Evolutionary conservation across 2,113 vertebrate species (phyloP), one percentile per base, ranked within the genome.

Genomic region (Coreoperca whiteheadi): DNA sequence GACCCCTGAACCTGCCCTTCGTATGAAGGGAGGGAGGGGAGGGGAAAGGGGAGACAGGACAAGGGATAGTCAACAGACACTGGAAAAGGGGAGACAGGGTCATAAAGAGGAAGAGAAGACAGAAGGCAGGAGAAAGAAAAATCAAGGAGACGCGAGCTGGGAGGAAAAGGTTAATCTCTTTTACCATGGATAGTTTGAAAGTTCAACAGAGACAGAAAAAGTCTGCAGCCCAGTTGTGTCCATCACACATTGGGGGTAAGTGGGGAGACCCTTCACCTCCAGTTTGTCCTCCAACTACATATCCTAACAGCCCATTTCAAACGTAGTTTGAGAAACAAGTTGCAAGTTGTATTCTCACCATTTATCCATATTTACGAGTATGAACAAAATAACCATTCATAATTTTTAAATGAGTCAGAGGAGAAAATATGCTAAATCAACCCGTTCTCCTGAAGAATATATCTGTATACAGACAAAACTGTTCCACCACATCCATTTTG

Each of bases 1-100:
- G 95, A 97, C 96, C 97, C 94, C 83, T 95, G 96, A 96, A 96
- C 97, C 95, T 90, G 87, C 85, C 51, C 84, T 90, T 96, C 95
- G 89, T 95, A 93, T 93, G 92, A 91, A 92, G 67, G 88, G 93
- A 81, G 92, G 82, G 88, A 93, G 76, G 66, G 92, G 57, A 69
- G 79, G 79, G 67, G 39, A 69, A 67, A 82, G 90, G 89, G 85
- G 77, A 59, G 41, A 70, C 41, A 56, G 84, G 87, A 91, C 83
- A 83, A 86, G 75, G 76, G 74, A 88, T 84, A 82, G 88, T 90
- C 82, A 93, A 85, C 63, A 82, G 82, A 89, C 86, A 88, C 43
- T 71, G 75, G 61, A 90, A 85, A 81, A 63, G 59, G 79, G 79
- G 83, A 87, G 85, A 86, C 83, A 57, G 72, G 84, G 70, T 89